These are phyloP conservation scores for Epinephelus cyanopodus DNA, from an alignment of 2,113 vertebrate species.

Conservation along the genomic window DNA sequence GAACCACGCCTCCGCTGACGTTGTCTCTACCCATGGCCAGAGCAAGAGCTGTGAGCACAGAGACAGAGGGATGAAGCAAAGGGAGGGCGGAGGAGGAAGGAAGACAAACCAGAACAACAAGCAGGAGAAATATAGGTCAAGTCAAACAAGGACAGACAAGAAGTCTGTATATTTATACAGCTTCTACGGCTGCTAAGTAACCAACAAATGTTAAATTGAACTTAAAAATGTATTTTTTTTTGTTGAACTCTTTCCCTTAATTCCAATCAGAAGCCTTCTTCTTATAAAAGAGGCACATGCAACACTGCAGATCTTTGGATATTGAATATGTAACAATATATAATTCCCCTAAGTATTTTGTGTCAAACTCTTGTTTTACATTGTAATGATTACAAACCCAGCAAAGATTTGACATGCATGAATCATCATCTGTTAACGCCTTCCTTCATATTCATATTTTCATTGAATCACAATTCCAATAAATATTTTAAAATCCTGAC, in stretches of 20 bases:
- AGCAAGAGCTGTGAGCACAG: slow-evolving; percentile 74
- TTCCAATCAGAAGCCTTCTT: neutral
- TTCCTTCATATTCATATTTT: neutral
- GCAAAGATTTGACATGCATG: neutral
- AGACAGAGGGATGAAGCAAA: neutral
- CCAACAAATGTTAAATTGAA: neutral
- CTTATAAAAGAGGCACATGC: neutral
- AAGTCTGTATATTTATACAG: neutral
- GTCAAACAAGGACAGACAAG: neutral
- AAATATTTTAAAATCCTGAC: neutral
- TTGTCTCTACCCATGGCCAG: slow-evolving; percentile 86
- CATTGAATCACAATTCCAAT: neutral
- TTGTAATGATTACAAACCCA: neutral
- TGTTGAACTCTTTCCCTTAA: neutral
- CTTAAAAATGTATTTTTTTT: neutral
- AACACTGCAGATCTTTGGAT: neutral
- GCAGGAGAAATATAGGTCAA: neutral
- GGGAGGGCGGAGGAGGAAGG: neutral
- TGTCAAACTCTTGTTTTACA: neutral
- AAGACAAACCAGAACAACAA: neutral
- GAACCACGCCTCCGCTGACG: slow-evolving; percentile 82
- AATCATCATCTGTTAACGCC: neutral
- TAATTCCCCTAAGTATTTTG: neutral
- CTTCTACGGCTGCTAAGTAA: neutral
- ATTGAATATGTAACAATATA: neutral